phyloP scores from a whole-genome alignment of 2,888 invertebrate genomes.

The Timandra comae region DNA sequence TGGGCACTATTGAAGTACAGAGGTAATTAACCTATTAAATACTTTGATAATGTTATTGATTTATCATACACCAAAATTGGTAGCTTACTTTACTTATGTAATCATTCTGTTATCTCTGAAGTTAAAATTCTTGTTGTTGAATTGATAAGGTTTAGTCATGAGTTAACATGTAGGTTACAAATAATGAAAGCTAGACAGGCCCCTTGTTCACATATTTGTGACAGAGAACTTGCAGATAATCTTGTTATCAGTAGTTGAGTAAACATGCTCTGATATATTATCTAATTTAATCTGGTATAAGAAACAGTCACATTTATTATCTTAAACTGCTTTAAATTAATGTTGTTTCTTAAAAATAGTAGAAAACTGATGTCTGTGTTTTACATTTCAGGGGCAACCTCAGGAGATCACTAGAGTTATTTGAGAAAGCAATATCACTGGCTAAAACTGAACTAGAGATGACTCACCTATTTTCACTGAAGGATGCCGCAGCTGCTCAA shows the following conservation, averaged over 20 bases:
- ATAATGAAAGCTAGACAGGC: no score
- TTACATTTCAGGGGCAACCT: conserved; percentile 85
- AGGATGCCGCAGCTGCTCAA: conserved; percentile 94
- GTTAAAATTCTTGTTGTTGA: no score
- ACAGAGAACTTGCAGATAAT: not conserved
- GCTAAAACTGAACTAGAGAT: conserved; percentile 93
- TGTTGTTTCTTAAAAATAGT: no score
- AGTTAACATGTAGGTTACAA: no score
- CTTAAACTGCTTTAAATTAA: no score
- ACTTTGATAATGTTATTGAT: no score
- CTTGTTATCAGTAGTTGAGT: conserved; percentile 20
- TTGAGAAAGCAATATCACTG: conserved; percentile 90
- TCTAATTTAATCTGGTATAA: not conserved
- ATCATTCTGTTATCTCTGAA: no score
- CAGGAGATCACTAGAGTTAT: conserved; percentile 87
- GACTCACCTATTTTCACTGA: conserved; percentile 91
- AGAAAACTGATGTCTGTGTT: no score
- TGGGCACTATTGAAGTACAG: conserved; percentile 96
- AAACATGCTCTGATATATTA: conserved; percentile 20
- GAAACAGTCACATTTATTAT: conserved; percentile 1
- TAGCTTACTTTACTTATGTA: no score
- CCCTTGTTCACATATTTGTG: not conserved
- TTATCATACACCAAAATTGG: no score
- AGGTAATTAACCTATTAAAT: conserved; percentile 78
- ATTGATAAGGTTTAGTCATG: no score